Evolutionary conservation across 30 jellyfish, hydroid and myxozoan species (phyloP), one percentile per base, ranked within the genome.

Genomic region (Rhopilema esculentum): DNA sequence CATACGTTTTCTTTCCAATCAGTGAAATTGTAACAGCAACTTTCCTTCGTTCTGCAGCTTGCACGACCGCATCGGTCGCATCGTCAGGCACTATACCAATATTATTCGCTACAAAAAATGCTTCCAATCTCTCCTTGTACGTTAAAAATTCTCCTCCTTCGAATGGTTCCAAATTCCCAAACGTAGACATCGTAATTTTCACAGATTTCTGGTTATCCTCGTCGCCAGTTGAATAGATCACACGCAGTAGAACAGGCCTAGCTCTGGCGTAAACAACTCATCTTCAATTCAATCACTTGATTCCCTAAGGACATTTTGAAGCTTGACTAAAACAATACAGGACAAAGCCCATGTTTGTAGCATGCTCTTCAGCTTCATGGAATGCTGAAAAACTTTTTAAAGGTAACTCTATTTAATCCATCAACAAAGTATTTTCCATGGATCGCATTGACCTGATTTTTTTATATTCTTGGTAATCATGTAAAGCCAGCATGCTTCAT

Each of bases 191-290:
- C 77, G 32, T 66, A 66, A 26, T 66, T 66, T 66, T 66, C 77
- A 25, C 22, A 66, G 77, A 20, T 22, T 66, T 22, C 77, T 22
- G 77, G 77, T 66, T 9, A 66, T 66, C 77, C 23, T 66, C 77
- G 77, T 66, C 77, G 77, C 77, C 77, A 66, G 77, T 66, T 66
- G 77, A 66, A 66, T 66, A 66, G 77, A 66, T 66, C 77, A 66
- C 16, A 66, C 77, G 66, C 66, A 51, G 66, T 51, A 51, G 19
- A 51, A 15, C 15, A 51, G 66, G 66, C 66, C 66, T 51, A 51
- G 16, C 66, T 51, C 66, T 19, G 19, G 52, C n/a, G n/a, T n/a
- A n/a, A n/a, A n/a, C n/a, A n/a, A n/a, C n/a, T n/a, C n/a, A n/a
- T n/a, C n/a, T n/a, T n/a, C n/a, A n/a, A n/a, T n/a, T n/a, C n/a